Evolutionary conservation across 2,888 invertebrate genomes (phyloP).

Genomic region (Tinea semifulvella): DNA sequence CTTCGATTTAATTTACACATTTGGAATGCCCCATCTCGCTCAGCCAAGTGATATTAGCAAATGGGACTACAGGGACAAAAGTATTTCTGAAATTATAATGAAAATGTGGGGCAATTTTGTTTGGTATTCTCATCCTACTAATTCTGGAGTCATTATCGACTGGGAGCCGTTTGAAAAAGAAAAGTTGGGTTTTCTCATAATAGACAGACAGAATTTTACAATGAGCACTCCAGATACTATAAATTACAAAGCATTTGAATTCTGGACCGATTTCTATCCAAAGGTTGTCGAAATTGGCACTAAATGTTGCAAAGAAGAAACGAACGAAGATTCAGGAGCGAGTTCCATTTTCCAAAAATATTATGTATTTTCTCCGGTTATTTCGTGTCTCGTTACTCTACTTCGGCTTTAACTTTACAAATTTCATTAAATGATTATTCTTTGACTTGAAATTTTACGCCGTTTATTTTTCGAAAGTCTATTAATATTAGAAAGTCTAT

Average conservation of each 20-base stretch:
- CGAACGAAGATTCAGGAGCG: conserved; percentile 46
- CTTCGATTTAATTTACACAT: conserved; percentile 82
- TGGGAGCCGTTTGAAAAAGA: conserved; percentile 78
- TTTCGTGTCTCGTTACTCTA: neutral
- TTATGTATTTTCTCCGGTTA: neutral
- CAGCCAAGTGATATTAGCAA: conserved; percentile 65
- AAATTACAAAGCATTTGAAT: conserved; percentile 80
- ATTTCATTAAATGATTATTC: conserved; percentile 12
- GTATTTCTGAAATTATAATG: conserved; percentile 82
- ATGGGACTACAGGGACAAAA: conserved; percentile 82
- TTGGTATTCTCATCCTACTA: conserved; percentile 75
- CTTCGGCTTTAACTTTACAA: neutral
- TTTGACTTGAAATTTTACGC: conserved; percentile 23
- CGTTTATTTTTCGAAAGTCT: conserved; percentile 31
- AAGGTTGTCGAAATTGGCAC: conserved; percentile 76
- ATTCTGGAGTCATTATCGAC: conserved; percentile 74
- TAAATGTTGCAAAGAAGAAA: conserved; percentile 76
- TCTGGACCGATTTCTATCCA: conserved; percentile 88
- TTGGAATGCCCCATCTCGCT: conserved; percentile 81
- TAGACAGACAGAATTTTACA: conserved; percentile 77
- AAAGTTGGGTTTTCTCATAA: conserved; percentile 75
- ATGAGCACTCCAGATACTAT: conserved; percentile 74
- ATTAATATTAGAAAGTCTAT: conserved; percentile 5
- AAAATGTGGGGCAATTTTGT: conserved; percentile 83
- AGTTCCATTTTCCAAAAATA: conserved; percentile 25